Evolutionary conservation across 2,888 invertebrate species (phyloP), one percentile per base, ranked within the genome.

Genomic region (Idaea aversata): DNA sequence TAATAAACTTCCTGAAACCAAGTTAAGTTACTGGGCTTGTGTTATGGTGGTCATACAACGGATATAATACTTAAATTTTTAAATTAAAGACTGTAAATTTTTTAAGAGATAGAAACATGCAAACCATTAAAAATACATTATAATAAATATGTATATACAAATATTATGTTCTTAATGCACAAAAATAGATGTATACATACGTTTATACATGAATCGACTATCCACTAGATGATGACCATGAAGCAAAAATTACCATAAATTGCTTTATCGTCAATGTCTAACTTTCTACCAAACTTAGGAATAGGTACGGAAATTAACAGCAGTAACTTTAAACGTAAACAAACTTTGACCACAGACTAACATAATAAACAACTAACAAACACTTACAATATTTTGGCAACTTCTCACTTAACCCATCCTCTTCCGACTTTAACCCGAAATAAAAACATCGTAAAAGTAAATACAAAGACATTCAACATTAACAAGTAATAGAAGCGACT

Each of bases 391-490:
- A 16, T 61, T 38, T 47, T 38, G 25, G 15, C 35, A 47, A 47
- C 64, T 60, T 65, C 63, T 65, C 69, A 63, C 65, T 69, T 63
- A 69, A 63, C 65, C 62, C 67, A 66, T 66, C 65, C 60, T 67
- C 65, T 67, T 67, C 58, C 61, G 63, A 62, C 58, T 59, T 47
- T 67, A 61, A 69, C 68, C 67, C 61, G 62, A 59, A 67, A 71
- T 70, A 66, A 65, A 70, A 70, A 67, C 61, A 59, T 66, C 65
- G 63, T 68, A 66, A 69, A 66, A 69, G 62, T 67, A 64, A 65
- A 69, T 13, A 47, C 47, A 13, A 13, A 10, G 47, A 47, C 13
- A 47, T 47, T 47, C 13, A 47, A 47, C 47, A 47, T 47, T 47
- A 47, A 47, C 4, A 6, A 47, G 47, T 7, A 6, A 47, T 10